Conservation (phyloP, 37 sponge, comb jelly and placozoan species). For the Corticium candelabrum region DNA sequence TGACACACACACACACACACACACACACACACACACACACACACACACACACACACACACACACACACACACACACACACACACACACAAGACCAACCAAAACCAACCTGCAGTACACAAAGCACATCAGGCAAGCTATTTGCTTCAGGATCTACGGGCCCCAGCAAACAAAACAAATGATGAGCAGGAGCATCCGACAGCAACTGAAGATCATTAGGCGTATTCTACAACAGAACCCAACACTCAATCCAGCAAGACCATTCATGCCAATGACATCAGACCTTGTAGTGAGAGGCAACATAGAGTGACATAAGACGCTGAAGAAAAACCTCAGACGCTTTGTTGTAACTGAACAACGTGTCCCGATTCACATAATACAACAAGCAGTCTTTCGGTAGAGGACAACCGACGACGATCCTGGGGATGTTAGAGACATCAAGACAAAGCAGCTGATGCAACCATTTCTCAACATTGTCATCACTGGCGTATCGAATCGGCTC, state of each 20-base stretch:
- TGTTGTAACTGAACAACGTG: slow-evolving; percentile 87
- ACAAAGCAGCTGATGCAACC: slow-evolving; percentile 91
- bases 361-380: slow-evolving; percentile 86
- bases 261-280: neutral
- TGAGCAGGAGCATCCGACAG: slow-evolving; percentile 99
- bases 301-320: slow-evolving; percentile 85
- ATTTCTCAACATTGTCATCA: slow-evolving; percentile 75
- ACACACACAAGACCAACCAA: no score
- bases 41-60: slow-evolving; percentile 5
- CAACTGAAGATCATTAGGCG: slow-evolving; percentile 97
- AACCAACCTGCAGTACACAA: slow-evolving; percentile 77
- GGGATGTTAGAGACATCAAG: slow-evolving; percentile 49
- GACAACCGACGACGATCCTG: slow-evolving; percentile 52
- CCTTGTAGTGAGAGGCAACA: slow-evolving; percentile 93
- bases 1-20: neutral
- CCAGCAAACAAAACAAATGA: slow-evolving; percentile 79
- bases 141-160: slow-evolving; percentile 51
- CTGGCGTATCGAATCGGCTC: slow-evolving; percentile 82
- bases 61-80: slow-evolving; percentile 5
- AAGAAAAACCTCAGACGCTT: slow-evolving; percentile 86
- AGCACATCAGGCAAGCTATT: slow-evolving; percentile 78
- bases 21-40: neutral
- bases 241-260: neutral
- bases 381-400: slow-evolving; percentile 67
- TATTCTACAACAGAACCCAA: slow-evolving; percentile 40